Conservation (phyloP, 2,797 vertebrate genomes). For the Dendrocincla tyrannina region DNA sequence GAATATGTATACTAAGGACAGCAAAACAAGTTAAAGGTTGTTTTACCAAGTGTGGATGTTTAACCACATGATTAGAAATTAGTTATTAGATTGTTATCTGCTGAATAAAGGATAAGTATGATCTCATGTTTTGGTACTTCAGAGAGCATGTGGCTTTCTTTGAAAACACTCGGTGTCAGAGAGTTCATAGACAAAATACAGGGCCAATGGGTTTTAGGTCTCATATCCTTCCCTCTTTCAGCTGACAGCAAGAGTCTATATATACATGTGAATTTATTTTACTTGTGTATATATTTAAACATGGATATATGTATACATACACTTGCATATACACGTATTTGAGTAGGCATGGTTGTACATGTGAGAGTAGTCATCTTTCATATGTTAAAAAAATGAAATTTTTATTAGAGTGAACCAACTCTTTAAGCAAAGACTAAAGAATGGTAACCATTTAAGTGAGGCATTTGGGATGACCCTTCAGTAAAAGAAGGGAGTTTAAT, state of each 20-base stretch:
- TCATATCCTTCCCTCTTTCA: not conserved
- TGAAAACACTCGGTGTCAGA: not conserved
- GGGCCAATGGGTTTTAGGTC: not conserved
- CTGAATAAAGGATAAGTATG: not conserved
- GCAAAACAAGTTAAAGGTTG: not conserved
- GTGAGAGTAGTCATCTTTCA: not conserved
- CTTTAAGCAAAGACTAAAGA: not conserved
- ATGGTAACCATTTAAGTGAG: accelerated
- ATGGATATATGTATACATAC: too few relatives aligned
- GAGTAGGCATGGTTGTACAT: not conserved
- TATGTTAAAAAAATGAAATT: not conserved
- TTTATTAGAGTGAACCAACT: not conserved
- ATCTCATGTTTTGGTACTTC: not conserved
- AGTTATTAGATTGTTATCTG: not conserved
- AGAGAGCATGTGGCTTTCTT: accelerated
- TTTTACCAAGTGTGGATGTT: not conserved
- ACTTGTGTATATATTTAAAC: not conserved
- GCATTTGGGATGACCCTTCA: not conserved
- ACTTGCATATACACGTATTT: not conserved
- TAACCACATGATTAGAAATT: not conserved
- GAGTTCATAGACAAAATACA: not conserved
- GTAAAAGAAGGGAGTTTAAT: not conserved
- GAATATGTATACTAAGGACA: not conserved
- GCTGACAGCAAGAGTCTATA: not conserved
- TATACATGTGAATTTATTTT: not conserved